phyloP scores from a whole-genome alignment of 2,113 vertebrate genomes.

The Falcunculus frontatus region DNA sequence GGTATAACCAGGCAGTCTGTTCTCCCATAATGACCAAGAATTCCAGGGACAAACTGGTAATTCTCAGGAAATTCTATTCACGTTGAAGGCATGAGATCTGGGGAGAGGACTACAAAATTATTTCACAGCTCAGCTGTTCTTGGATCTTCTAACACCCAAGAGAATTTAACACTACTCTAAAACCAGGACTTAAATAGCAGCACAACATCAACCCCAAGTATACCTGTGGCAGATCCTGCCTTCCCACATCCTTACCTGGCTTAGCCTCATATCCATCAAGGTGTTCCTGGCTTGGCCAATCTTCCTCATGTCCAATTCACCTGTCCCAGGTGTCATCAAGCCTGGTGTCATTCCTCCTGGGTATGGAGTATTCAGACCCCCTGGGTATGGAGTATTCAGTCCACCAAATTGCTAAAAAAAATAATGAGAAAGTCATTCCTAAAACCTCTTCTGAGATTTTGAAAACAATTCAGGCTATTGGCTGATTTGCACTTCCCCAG shows the following conservation, averaged over 20 bases:
- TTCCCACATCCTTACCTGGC: conserved; percentile 79
- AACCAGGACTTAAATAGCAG: background rate
- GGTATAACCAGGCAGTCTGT: background rate
- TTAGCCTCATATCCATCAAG: conserved; percentile 98
- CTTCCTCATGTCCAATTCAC: conserved; percentile 98
- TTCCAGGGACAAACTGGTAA: background rate
- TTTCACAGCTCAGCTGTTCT: background rate
- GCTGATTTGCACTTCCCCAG: background rate
- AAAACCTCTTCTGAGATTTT: background rate
- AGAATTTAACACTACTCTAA: background rate
- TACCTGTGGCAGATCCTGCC: background rate
- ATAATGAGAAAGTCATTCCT: background rate
- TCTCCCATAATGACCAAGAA: background rate
- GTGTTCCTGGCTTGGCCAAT: conserved; percentile 98
- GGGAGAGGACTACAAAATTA: background rate
- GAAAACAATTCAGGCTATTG: background rate
- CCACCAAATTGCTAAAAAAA: conserved; percentile 81
- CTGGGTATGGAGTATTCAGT: conserved; percentile 82
- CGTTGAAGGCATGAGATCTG: background rate
- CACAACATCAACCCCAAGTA: background rate
- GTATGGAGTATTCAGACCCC: conserved; percentile 91
- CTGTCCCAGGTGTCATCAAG: conserved; percentile 91
- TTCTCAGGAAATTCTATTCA: background rate
- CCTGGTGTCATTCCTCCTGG: conserved; percentile 96
- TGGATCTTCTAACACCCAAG: background rate